Conservation (phyloP, 2,888 invertebrate genomes). For the Andrena marginata region DNA sequence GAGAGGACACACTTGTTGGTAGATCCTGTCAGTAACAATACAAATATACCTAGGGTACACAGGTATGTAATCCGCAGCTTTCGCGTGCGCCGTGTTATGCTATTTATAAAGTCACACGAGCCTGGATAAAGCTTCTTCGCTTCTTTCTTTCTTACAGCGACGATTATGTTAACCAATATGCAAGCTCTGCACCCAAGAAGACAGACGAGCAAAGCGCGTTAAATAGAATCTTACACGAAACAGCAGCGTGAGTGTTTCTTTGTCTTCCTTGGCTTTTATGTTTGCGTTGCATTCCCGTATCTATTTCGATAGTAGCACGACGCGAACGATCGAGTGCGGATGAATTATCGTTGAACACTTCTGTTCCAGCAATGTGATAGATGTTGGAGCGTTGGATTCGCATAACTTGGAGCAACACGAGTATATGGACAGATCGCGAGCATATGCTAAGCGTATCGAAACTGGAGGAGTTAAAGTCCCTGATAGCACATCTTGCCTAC, state of each 20-base stretch:
- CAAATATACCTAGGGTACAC: constrained; percentile 90
- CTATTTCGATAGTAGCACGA: constrained; percentile 16
- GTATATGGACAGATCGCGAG: constrained; percentile 89
- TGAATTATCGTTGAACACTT: not conserved
- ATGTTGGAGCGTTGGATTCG: constrained; percentile 96
- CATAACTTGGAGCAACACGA: constrained; percentile 96
- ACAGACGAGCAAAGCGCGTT: constrained; percentile 96
- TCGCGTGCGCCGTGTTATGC: not conserved
- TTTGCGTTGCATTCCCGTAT: constrained; percentile 37
- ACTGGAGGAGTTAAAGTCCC: constrained; percentile 84
- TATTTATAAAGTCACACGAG: not conserved
- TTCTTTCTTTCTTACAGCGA: constrained; percentile 86
- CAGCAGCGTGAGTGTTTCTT: constrained; percentile 91
- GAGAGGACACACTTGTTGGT: constrained; percentile 93
- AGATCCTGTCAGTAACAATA: constrained; percentile 91
- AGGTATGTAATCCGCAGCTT: constrained; percentile 82
- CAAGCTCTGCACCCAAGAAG: constrained; percentile 90
- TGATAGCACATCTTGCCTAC: constrained; percentile 86
- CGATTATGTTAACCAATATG: constrained; percentile 88
- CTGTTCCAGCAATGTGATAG: constrained; percentile 93
- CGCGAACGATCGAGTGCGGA: not conserved
- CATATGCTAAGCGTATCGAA: constrained; percentile 83
- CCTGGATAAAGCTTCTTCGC: constrained; percentile 29
- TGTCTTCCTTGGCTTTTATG: constrained; percentile 56
- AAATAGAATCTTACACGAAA: constrained; percentile 95